Evolutionary conservation across 2,113 vertebrate species (phyloP).

Genomic region (Callorhinus ursinus): DNA sequence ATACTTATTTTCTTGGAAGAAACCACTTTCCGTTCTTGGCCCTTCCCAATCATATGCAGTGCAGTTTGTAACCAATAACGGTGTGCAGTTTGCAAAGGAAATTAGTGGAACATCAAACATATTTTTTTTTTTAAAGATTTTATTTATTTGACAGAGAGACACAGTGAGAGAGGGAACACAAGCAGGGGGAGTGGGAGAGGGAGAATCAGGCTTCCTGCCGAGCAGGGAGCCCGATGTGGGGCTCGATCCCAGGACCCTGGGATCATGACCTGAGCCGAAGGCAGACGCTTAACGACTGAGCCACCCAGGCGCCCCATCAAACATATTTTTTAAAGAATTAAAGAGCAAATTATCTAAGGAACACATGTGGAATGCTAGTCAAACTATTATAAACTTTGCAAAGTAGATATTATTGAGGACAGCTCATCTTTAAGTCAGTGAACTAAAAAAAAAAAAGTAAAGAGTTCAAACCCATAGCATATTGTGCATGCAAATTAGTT

Average conservation of each 20-base stretch:
- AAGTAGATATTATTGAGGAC: neutral
- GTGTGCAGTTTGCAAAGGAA: neutral
- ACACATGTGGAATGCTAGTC: neutral
- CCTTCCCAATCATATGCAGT: neutral
- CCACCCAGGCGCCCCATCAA: neutral
- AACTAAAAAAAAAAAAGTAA: neutral
- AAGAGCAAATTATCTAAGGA: neutral
- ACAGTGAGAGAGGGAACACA: too few relatives aligned
- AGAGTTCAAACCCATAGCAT: neutral
- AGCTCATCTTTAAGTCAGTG: neutral
- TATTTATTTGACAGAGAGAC: too few relatives aligned
- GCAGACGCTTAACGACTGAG: too few relatives aligned
- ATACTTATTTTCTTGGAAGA: neutral
- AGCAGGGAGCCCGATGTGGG: too few relatives aligned
- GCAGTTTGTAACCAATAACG: neutral
- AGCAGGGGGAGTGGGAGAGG: too few relatives aligned
- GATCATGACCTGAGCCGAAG: too few relatives aligned
- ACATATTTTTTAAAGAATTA: neutral
- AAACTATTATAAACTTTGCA: neutral
- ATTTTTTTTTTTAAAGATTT: slow-evolving; percentile 20
- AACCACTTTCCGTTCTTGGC: neutral
- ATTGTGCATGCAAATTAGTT: neutral
- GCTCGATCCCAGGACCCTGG: too few relatives aligned
- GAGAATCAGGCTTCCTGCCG: too few relatives aligned
- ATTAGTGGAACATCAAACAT: neutral